These are phyloP conservation scores for Steinernema carpocapsae DNA, from an alignment of 2,888 invertebrate genomes.

Conservation along the genomic window DNA sequence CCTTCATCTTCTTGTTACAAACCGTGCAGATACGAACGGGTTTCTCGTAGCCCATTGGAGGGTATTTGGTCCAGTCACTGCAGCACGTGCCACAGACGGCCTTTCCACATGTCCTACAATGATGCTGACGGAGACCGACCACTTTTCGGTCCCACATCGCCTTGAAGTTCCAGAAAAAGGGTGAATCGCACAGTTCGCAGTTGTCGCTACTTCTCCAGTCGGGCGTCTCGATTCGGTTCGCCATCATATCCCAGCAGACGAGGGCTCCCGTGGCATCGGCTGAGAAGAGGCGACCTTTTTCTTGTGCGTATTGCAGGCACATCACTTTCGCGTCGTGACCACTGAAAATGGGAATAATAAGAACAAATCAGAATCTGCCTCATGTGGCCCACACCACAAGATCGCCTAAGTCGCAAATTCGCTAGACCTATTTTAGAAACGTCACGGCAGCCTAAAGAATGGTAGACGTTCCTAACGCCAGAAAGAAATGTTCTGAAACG, in stretches of 20 bases:
- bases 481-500: too few species aligned
- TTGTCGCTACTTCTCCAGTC: constrained; percentile 92
- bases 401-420: too few species aligned
- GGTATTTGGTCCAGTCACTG: constrained; percentile 84
- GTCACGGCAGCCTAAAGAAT: too few species aligned
- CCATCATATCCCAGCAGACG: constrained; percentile 92
- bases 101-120: constrained; percentile 81
- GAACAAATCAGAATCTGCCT: constrained; percentile 15
- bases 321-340: constrained; percentile 80
- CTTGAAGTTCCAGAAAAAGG: constrained; percentile 98
- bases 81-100: constrained; percentile 94
- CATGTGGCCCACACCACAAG: too few species aligned
- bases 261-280: constrained; percentile 89
- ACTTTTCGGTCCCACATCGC: constrained; percentile 92
- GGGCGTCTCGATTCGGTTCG: constrained; percentile 80
- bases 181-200: constrained; percentile 90
- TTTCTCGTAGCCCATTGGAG: constrained; percentile 96
- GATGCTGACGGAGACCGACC: constrained; percentile 72
- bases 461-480: too few species aligned
- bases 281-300: constrained; percentile 82
- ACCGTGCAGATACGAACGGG: constrained; percentile 92
- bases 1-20: constrained; percentile 75
- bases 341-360: constrained; percentile 55
- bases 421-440: too few species aligned
- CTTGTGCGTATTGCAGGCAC: constrained; percentile 82